These are phyloP conservation scores for Drosophila nigromelanica DNA, from an alignment of 1,140 invertebrate genomes.

Conservation along the genomic window DNA sequence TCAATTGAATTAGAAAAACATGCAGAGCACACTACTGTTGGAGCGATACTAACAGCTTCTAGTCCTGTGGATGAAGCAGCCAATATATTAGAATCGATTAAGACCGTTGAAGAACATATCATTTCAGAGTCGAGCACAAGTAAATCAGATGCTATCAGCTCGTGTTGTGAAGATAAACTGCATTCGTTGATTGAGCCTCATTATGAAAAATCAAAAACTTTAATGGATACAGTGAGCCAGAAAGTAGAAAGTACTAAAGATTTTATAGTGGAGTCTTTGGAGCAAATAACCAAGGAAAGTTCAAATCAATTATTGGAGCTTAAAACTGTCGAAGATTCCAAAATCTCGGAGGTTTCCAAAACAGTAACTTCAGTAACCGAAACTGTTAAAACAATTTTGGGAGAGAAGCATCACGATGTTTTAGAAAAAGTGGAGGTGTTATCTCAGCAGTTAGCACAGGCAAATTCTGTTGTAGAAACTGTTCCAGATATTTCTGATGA, in stretches of 20 bases:
- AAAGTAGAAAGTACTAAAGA: conserved; percentile 38
- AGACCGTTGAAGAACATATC: conserved; percentile 45
- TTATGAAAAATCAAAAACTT: conserved; percentile 18
- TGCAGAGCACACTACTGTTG: conserved; percentile 47
- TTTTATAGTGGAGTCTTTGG: conserved; percentile 27
- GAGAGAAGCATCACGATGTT: conserved; percentile 29
- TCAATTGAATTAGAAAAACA: conserved; percentile 31
- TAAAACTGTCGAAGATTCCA: conserved; percentile 34
- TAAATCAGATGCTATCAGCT: conserved; percentile 23
- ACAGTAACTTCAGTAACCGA: conserved; percentile 32
- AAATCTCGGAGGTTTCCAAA: conserved; percentile 28
- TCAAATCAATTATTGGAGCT: conserved; percentile 41
- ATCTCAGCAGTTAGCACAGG: not conserved
- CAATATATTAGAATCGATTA: conserved; percentile 21
- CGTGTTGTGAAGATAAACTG: conserved; percentile 37
- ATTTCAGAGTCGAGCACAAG: conserved; percentile 6
- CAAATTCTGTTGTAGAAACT: conserved; percentile 7
- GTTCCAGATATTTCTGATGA: conserved; percentile 15
- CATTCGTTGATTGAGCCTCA: conserved; percentile 24
- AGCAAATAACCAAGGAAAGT: conserved; percentile 46
- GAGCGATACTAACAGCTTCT: conserved; percentile 58
- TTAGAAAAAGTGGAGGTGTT: conserved; percentile 36
- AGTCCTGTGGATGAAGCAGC: conserved; percentile 72
- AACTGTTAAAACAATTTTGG: conserved; percentile 23
- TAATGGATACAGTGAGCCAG: conserved; percentile 14